Conservation (phyloP, 1,140 invertebrate genomes). For the Augochlora pura region DNA sequence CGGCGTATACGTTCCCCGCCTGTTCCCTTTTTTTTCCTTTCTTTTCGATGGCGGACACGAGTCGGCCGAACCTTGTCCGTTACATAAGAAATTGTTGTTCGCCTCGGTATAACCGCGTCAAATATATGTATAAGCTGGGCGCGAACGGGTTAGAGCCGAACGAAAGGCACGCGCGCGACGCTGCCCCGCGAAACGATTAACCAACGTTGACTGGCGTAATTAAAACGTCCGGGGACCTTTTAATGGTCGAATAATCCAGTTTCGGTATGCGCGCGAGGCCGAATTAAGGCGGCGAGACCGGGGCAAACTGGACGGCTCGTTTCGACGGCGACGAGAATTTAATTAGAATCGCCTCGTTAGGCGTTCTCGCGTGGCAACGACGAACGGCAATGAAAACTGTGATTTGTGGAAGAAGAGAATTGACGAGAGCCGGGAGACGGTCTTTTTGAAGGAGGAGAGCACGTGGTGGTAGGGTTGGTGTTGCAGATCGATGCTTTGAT, state of each 20-base stretch:
- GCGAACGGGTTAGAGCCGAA: neutral
- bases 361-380: neutral
- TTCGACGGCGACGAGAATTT: constrained; percentile 16
- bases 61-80: neutral
- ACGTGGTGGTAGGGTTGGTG: no score
- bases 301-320: neutral
- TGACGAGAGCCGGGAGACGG: no score
- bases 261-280: neutral
- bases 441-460: no score
- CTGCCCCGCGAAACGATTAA: constrained; percentile 10
- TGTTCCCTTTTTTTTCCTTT: no score
- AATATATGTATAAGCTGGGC: neutral
- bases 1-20: no score
- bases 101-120: no score
- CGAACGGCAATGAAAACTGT: constrained; percentile 34
- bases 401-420: constrained; percentile 17
- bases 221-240: constrained; percentile 61
- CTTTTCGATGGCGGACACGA: neutral
- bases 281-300: constrained; percentile 8
- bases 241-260: constrained; percentile 41
- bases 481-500: no score
- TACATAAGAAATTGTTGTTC: constrained; percentile 1
- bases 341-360: constrained; percentile 7
- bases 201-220: constrained; percentile 33
- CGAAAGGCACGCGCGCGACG: neutral